Percentiles rank a stretch among this genome's conserved stretches.
Evolutionary conservation across 1,140 invertebrate genomes (phyloP).

Genomic region (Lepidostoma basale): DNA sequence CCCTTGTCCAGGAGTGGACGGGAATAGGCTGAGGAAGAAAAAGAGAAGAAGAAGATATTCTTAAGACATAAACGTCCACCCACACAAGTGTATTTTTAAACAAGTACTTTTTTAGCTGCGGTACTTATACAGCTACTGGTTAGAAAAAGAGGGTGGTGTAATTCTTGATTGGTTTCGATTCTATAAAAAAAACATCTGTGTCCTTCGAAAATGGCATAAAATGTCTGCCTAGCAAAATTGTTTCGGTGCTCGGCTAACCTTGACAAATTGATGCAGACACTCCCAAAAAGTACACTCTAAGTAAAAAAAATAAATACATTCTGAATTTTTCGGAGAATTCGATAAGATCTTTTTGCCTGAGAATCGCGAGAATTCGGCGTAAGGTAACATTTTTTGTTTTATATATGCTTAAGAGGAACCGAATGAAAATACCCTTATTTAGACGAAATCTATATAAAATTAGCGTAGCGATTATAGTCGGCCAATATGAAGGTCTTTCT

Average conservation of each 20-base stretch:
- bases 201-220: not conserved
- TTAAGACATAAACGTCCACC: not conserved
- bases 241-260: conserved; percentile 21
- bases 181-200: not conserved
- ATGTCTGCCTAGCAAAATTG: not conserved
- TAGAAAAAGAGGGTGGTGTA: not conserved
- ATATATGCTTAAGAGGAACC: too few relatives aligned
- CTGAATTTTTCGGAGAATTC: too few relatives aligned
- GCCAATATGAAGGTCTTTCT: too few relatives aligned
- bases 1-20: not conserved
- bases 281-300: conserved; percentile 34
- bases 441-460: too few relatives aligned
- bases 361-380: too few relatives aligned
- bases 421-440: too few relatives aligned
- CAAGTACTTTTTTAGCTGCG: not conserved
- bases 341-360: too few relatives aligned
- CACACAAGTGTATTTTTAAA: too few relatives aligned
- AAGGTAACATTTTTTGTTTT: too few relatives aligned
- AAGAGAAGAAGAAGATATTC: not conserved
- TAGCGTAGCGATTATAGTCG: too few relatives aligned
- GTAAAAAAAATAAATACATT: too few relatives aligned
- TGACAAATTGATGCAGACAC: conserved; percentile 38
- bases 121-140: not conserved
- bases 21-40: not conserved
- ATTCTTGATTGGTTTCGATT: not conserved